phyloP scores from a whole-genome alignment of 2,797 vertebrate species.

The Mycteria americana region DNA sequence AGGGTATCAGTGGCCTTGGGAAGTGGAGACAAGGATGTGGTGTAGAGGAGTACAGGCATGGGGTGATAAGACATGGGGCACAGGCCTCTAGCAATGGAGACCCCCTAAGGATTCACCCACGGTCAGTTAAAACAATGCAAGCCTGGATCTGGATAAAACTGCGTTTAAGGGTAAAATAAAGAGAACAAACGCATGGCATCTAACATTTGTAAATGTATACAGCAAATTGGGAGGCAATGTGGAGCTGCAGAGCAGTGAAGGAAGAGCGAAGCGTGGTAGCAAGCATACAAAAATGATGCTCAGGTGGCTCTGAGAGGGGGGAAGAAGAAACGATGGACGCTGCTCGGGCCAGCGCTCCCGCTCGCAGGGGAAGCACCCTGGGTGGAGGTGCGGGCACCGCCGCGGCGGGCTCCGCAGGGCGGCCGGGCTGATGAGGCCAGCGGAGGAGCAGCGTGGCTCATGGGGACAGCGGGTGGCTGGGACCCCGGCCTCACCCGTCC shows the following conservation, averaged over 20 bases:
- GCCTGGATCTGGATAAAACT: background rate
- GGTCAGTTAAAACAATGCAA: background rate
- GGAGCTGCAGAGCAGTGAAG: background rate
- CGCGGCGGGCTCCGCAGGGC: background rate
- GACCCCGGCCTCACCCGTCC: background rate
- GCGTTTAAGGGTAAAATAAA: background rate
- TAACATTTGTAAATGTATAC: background rate
- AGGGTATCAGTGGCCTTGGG: background rate
- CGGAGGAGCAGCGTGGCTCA: background rate
- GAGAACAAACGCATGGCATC: background rate
- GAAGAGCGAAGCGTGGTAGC: background rate
- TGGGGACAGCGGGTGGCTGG: rapidly evolving
- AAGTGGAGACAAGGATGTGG: background rate
- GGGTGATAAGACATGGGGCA: background rate
- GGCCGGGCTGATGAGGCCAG: background rate
- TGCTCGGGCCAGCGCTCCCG: rapidly evolving
- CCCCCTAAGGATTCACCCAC: background rate
- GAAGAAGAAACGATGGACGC: background rate
- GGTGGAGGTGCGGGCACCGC: rapidly evolving
- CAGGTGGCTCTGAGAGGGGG: no score
- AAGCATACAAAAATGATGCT: background rate
- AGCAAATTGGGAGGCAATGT: background rate
- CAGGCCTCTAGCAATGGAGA: background rate
- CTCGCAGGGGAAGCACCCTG: background rate
- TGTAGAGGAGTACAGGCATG: background rate